These are phyloP conservation scores for Pangasianodon gigas DNA, from an alignment of 2,113 vertebrate species.

Conservation along the genomic window DNA sequence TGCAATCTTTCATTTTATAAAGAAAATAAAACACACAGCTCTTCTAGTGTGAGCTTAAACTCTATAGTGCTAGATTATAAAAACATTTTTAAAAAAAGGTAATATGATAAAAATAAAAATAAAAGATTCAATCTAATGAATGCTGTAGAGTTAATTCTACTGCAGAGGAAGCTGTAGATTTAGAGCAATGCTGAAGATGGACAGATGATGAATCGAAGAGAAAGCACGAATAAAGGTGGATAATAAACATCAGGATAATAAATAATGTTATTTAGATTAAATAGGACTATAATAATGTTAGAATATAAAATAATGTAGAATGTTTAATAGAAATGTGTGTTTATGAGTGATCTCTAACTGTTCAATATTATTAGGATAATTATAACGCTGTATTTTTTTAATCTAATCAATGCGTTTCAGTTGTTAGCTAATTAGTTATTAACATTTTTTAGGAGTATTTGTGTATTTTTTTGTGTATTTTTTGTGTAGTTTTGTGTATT, in stretches of 20 bases:
- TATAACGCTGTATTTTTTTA: neutral
- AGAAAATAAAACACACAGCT: neutral
- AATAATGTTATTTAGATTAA: neutral
- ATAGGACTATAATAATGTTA: too few species aligned
- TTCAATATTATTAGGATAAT: neutral
- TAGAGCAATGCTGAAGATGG: too few species aligned
- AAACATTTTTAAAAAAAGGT: neutral
- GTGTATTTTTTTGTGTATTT: neutral
- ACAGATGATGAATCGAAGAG: neutral
- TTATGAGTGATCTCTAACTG: neutral
- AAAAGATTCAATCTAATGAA: neutral
- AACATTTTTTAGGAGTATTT: neutral
- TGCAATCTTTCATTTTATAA: neutral
- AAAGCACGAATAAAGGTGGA: neutral
- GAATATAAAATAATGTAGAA: too few species aligned
- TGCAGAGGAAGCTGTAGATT: neutral
- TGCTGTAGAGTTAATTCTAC: neutral
- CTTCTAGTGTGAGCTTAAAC: neutral
- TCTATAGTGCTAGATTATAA: neutral
- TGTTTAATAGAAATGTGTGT: neutral
- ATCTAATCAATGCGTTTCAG: neutral
- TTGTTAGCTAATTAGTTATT: neutral
- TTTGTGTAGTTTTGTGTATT: neutral
- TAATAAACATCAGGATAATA: too few species aligned
- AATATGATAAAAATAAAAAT: too few species aligned